Evolutionary conservation across 2,888 invertebrate species (phyloP), one percentile per base, ranked within the genome.

Genomic region (Melinaea marsaeus): DNA sequence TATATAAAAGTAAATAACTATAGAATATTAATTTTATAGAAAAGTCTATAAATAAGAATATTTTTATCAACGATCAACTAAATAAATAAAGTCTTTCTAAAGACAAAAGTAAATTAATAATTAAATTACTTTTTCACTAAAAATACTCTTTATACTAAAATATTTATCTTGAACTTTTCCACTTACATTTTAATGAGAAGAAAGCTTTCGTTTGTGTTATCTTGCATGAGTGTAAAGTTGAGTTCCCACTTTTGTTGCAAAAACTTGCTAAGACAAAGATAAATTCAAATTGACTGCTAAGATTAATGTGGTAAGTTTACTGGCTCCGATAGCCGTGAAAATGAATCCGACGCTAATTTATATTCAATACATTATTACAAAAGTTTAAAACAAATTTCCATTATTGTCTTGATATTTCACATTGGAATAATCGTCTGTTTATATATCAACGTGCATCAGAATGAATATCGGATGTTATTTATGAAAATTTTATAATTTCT

Each of bases 181-280:
- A 32, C 6, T 51, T 11, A 51, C 51, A 32, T 32, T 11, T 34
- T 55, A 55, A 55, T 35, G 13, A n/a, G 55, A 37, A 35, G 35
- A 55, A 35, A 55, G 6, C 55, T 55, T 22, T 22, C 37, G 35
- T 35, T 55, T 34, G 55, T 13, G 55, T 55, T 55, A 55, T 55
- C 55, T 55, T 55, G 33, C 34, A 35, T 33, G n/a, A 55, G 55
- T 55, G 55, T 37, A 35, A 55, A 55, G 55, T 55, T 51, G 22
- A n/a, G n/a, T 34, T 34, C 13, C 35, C n/a, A 55, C 34, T 35
- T 55, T 55, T 55, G 35, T 55, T 55, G 6, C 37, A 37, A 37
- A 51, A 35, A 55, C n/a, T 55, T 55, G 6, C 13, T 34, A 55
- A 55, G 37, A 55, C 55, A 55, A 55, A 55, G 55, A 55, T 55